These are phyloP conservation scores for Armadillidium nasatum DNA, from an alignment of 1,140 invertebrate genomes.

Conservation along the genomic window DNA sequence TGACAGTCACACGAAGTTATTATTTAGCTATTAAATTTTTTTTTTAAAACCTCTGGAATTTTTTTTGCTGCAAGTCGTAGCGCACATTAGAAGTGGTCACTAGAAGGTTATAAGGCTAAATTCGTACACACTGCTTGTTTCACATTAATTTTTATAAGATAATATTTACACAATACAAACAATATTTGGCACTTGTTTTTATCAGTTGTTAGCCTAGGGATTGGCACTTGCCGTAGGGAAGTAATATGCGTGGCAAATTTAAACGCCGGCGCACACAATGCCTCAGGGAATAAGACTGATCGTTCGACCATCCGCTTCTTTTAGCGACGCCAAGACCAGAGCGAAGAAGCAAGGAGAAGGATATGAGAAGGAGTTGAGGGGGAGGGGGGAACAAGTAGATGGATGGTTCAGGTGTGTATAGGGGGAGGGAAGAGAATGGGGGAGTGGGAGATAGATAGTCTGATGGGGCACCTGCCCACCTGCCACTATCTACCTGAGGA, in stretches of 20 bases:
- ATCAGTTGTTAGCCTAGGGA: not conserved
- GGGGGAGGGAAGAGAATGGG: constrained; percentile 1
- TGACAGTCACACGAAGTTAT: no score
- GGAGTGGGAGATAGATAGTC: constrained; percentile 25
- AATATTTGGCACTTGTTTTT: constrained; percentile 4
- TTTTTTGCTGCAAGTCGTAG: no score
- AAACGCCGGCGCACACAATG: not conserved
- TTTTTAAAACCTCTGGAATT: no score
- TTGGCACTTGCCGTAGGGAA: not conserved
- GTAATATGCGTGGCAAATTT: not conserved
- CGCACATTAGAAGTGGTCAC: no score
- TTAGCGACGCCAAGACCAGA: constrained; percentile 40
- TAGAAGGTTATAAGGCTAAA: no score
- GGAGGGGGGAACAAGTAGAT: constrained; percentile 16
- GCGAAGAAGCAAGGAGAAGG: not conserved
- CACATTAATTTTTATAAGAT: no score
- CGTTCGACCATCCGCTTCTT: constrained; percentile 3
- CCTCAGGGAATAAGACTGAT: not conserved
- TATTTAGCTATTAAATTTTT: no score
- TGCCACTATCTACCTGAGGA: constrained; percentile 43
- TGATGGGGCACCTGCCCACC: constrained; percentile 38
- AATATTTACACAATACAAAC: not conserved
- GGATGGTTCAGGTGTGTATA: constrained; percentile 2
- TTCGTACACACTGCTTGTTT: no score
- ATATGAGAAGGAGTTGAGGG: constrained; percentile 34